Evolutionary conservation across 1,140 invertebrate genomes (phyloP).

Genomic region (Eueides isabella): DNA sequence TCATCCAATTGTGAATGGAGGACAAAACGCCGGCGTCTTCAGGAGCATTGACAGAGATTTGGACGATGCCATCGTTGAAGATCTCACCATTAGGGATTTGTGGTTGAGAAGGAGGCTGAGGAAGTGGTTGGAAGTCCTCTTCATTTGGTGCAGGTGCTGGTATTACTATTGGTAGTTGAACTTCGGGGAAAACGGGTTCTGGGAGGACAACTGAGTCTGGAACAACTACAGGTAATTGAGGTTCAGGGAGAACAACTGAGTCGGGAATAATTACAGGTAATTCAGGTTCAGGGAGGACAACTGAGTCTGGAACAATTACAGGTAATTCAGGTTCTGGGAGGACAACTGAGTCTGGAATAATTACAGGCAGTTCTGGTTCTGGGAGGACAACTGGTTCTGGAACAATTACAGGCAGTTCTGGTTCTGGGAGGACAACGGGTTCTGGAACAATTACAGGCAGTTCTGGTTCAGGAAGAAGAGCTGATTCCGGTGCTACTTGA

Average conservation of each 20-base stretch:
- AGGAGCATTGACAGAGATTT: constrained; percentile 54
- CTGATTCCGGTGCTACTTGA: neutral
- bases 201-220: constrained; percentile 35
- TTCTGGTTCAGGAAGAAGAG: constrained; percentile 29
- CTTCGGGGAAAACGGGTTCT: constrained; percentile 4
- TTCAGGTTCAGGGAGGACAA: constrained; percentile 33
- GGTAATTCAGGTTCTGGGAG: constrained; percentile 23
- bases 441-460: constrained; percentile 38
- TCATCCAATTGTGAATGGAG: constrained; percentile 56
- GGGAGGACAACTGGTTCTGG: neutral
- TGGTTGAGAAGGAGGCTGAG: constrained; percentile 10
- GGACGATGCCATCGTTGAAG: constrained; percentile 61
- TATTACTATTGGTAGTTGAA: constrained; percentile 8
- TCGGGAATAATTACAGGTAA: constrained; percentile 36
- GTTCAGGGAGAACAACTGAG: constrained; percentile 35
- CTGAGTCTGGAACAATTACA: constrained; percentile 32
- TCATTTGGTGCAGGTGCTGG: neutral
- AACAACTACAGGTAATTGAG: constrained; percentile 30
- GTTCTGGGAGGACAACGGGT: constrained; percentile 35
- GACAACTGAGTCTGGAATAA: constrained; percentile 19
- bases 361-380: constrained; percentile 31
- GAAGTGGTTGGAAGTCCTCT: constrained; percentile 17
- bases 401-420: neutral
- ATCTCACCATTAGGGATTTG: constrained; percentile 52
- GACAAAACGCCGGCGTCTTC: constrained; percentile 50